Conservation (phyloP, 2,797 vertebrate genomes). For the Typhlichthys eigenmanni region DNA sequence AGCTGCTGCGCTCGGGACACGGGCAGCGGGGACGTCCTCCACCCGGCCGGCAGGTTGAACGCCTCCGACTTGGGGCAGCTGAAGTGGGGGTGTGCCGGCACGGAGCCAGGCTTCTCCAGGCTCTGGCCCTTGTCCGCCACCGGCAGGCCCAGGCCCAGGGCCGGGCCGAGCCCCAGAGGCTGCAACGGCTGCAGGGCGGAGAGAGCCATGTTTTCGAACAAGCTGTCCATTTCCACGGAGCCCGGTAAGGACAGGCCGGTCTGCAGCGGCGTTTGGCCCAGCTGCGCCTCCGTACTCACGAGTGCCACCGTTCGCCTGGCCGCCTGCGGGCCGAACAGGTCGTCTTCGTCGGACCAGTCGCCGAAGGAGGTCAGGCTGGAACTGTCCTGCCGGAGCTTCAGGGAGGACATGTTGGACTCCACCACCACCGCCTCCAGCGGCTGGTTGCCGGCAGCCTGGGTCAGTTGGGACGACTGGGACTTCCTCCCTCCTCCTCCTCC, state of each 20-base stretch:
- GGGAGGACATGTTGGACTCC: conserved; percentile 67
- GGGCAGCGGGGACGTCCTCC: conserved; percentile 83
- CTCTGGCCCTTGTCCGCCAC: conserved; percentile 82
- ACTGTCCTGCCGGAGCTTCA: conserved; percentile 76
- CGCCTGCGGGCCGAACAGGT: conserved; percentile 87
- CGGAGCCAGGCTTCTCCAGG: conserved; percentile 59
- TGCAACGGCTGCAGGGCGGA: conserved; percentile 81
- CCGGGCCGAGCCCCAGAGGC: conserved; percentile 82
- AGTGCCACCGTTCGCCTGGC: conserved; percentile 76
- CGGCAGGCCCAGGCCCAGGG: conserved; percentile 86
- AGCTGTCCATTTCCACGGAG: conserved; percentile 84
- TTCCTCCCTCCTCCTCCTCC: conserved; percentile 60
- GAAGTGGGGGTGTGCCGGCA: conserved; percentile 75
- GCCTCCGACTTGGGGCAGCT: conserved; percentile 85
- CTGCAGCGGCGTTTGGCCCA: conserved; percentile 58
- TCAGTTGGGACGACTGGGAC: conserved; percentile 72
- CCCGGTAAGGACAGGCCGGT: conserved; percentile 85
- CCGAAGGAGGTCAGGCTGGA: conserved; percentile 84
- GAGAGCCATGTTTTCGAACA: conserved; percentile 76
- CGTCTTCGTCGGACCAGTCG: conserved; percentile 92
- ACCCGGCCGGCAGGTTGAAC: conserved; percentile 85
- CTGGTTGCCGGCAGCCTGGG: conserved; percentile 61
- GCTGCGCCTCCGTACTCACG: conserved; percentile 73
- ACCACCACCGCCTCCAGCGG: conserved; percentile 61
- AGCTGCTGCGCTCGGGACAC: conserved; percentile 82